These are phyloP conservation scores for Epizoanthus stellaris DNA, from an alignment of 92 coral and sea anemone species.

Conservation along the genomic window DNA sequence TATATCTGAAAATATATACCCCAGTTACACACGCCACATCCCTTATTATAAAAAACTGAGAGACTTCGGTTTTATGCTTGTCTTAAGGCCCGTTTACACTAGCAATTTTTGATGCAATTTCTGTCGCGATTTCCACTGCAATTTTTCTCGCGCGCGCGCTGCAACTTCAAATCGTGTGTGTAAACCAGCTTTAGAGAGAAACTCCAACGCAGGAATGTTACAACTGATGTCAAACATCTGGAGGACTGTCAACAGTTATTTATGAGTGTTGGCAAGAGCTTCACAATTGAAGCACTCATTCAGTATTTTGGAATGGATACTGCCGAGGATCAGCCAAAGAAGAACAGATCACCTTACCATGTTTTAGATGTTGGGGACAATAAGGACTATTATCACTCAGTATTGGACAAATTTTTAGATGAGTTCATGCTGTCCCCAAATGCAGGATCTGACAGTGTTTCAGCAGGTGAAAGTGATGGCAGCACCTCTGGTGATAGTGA, in stretches of 20 bases:
- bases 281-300: constrained; percentile 53
- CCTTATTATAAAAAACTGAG: no score
- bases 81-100: no score
- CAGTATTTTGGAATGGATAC: constrained; percentile 58
- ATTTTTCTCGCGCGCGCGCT: no score
- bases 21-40: no score
- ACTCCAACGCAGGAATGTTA: constrained; percentile 56
- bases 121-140: no score
- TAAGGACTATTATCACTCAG: constrained; percentile 39
- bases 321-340: constrained; percentile 43
- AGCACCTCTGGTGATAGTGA: constrained; percentile 26
- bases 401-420: constrained; percentile 39
- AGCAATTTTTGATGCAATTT: no score
- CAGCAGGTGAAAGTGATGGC: constrained; percentile 33
- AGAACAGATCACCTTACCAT: constrained; percentile 50
- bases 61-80: no score
- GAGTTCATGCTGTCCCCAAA: constrained; percentile 33
- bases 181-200: constrained; percentile 66
- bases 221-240: constrained; percentile 49
- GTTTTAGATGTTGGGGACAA: constrained; percentile 57
- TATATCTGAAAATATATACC: no score
- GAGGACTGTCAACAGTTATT: constrained; percentile 63
- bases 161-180: no score
- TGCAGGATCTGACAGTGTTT: constrained; percentile 24
- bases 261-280: constrained; percentile 53